Evolutionary conservation across 2,888 invertebrate species (phyloP).

Genomic region (Maniola hyperantus): DNA sequence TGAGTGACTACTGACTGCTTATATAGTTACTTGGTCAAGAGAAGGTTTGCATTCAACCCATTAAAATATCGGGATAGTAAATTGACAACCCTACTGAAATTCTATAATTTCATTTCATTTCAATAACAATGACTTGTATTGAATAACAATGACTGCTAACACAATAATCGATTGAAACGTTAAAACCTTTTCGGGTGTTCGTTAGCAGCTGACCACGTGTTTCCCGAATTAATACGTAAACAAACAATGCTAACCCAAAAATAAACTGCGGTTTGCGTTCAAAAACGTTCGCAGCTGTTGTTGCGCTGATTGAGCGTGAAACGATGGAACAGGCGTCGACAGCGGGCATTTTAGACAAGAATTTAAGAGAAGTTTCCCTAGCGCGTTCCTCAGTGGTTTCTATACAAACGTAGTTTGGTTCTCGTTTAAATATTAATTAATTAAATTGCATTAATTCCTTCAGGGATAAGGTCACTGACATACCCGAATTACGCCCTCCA

Average conservation of each 20-base stretch:
- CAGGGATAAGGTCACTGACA: no score
- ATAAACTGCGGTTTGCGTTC: conserved; percentile 38
- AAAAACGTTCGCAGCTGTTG: conserved; percentile 51
- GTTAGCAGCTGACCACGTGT: conserved; percentile 29
- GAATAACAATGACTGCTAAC: conserved; percentile 19
- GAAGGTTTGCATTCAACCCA: no score
- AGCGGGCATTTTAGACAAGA: conserved; percentile 47
- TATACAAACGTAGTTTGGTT: no score
- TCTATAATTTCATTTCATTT: no score
- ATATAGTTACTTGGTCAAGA: no score
- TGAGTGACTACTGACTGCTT: no score
- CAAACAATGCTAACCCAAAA: conserved; percentile 40
- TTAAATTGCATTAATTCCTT: no score
- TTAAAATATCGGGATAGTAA: no score
- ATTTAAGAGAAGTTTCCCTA: no score
- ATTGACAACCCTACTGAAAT: conserved; percentile 13
- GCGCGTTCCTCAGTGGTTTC: no score
- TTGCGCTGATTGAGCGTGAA: conserved; percentile 60
- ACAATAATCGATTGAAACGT: conserved; percentile 22
- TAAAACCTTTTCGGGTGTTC: conserved; percentile 27
- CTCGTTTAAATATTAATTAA: no score
- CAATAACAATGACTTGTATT: conserved; percentile 13
- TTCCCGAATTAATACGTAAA: conserved; percentile 39
- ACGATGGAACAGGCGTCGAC: conserved; percentile 52
- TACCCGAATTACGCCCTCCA: no score